Evolutionary conservation across 2,113 vertebrate genomes (phyloP).

Genomic region (Halcyon malimbica): DNA sequence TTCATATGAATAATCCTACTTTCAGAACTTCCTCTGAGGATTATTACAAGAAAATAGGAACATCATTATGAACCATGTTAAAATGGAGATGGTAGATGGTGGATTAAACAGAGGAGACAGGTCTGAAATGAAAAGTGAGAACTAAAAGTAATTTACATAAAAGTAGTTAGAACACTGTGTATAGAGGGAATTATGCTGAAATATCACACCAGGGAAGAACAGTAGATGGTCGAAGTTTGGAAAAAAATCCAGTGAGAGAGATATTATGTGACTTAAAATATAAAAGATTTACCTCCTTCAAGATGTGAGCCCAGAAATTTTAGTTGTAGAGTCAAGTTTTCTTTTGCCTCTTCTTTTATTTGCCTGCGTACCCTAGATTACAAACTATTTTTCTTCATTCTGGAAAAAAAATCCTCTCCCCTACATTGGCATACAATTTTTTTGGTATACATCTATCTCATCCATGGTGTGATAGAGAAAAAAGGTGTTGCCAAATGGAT

Average conservation of each 20-base stretch:
- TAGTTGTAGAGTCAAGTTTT: background rate
- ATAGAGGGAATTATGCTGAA: background rate
- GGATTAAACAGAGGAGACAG: background rate
- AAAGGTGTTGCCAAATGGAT: background rate
- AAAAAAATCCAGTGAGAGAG: background rate
- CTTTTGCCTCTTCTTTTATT: background rate
- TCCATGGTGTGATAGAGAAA: background rate
- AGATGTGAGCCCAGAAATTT: background rate
- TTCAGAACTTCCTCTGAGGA: background rate
- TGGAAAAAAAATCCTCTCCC: background rate
- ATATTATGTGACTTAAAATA: background rate
- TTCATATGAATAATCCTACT: background rate
- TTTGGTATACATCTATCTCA: background rate
- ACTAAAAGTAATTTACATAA: background rate
- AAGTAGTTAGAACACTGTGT: background rate
- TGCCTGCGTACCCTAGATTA: background rate
- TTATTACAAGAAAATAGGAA: background rate
- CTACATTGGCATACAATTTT: background rate
- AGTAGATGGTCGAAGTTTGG: background rate
- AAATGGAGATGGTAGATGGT: background rate
- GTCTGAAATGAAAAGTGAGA: background rate
- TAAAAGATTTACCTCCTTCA: background rate
- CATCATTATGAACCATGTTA: background rate
- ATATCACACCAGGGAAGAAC: background rate
- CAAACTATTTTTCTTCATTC: background rate